Evolutionary conservation across 2,797 vertebrate species (phyloP), one percentile per base, ranked within the genome.

Genomic region (Rhynchonycteris naso): DNA sequence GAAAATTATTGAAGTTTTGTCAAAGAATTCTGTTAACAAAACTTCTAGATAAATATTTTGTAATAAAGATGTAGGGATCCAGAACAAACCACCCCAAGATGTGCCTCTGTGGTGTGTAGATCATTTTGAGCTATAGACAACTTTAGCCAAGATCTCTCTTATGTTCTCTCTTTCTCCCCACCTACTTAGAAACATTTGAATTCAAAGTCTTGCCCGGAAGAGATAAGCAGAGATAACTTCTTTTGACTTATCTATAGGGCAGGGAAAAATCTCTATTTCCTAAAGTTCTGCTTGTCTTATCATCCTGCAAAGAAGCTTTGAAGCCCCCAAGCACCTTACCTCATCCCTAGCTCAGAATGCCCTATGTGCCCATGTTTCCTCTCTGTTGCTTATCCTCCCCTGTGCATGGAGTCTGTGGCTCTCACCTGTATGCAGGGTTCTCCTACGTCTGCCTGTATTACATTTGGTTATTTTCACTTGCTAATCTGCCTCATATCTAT

Each of bases 21-120:
- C 52, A 47, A 90, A 88, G 50, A 91, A 87, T 78, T 95, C 26
- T 91, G 22, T 58, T 43, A 93, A 85, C 71, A 93, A 54, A 90
- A 18, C 18, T 35, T 81, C 30, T 66, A 61, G 66, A 65, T 61
- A 95, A 96, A 89, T 58, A 52, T 54, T 91, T 87, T 33, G 12
- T 50, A 89, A 33, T 89, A 75, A 85, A 78, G 52, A 78, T 24
- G 52, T 35, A 54, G n/a, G n/a, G n/a, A 33, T 35, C n/a, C 52
- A 78, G 75, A 78, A 58, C 75, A 78, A 78, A 58, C 65, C 8
- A 43, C 43, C 43, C 43, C 43, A 43, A 43, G 43, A 43, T 43
- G 43, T 43, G 43, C 43, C 43, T 43, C 43, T 43, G 43, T 43
- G 43, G 43, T 43, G 43, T 35, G 52, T 54, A 22, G 4, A 7